Conservation (phyloP, 2,888 invertebrate species). For the Empis stercorea region DNA sequence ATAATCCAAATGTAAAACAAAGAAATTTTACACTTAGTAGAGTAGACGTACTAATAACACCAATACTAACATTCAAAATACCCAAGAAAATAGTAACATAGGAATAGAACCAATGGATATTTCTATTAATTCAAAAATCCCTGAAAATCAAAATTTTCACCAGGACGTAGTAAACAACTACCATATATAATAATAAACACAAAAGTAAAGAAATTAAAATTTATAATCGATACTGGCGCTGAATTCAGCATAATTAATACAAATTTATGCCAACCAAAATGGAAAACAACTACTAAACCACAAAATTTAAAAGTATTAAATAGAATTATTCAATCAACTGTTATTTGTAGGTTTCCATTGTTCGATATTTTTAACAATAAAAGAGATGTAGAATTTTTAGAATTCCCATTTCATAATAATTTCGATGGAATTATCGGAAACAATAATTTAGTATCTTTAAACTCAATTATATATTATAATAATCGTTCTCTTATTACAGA, state of each 20-base stretch:
- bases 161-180: background rate
- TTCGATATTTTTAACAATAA: background rate
- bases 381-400: background rate
- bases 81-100: no score
- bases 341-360: background rate
- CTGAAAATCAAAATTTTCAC: background rate
- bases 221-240: background rate
- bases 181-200: background rate
- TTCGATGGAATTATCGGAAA: background rate
- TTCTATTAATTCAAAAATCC: background rate
- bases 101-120: background rate
- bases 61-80: no score
- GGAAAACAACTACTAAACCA: background rate
- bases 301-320: background rate
- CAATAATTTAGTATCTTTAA: background rate
- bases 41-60: no score
- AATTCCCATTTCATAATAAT: background rate
- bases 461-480: background rate
- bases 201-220: background rate
- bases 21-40: no score
- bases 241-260: background rate
- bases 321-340: background rate
- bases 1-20: no score
- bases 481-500: background rate
- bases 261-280: background rate